phyloP scores from a whole-genome alignment of 2,113 vertebrate genomes.

The Miniopterus natalensis region DNA sequence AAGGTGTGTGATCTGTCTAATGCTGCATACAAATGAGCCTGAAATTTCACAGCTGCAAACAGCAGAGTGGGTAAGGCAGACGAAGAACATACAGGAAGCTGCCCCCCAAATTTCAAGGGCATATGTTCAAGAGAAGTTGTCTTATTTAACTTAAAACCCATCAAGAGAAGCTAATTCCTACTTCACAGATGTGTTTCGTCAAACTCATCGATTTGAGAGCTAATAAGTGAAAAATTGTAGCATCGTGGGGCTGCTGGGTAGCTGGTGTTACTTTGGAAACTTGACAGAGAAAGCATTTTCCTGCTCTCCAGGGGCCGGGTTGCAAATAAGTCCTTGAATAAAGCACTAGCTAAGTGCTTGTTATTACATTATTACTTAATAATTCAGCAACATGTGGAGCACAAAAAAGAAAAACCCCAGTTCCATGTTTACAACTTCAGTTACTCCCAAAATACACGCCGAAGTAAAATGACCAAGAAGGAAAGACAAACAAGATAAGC shows the following conservation, averaged over 20 bases:
- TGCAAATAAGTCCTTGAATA: constrained; percentile 64
- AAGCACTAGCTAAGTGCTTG: constrained; percentile 15
- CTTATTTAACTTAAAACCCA: background rate
- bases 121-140: background rate
- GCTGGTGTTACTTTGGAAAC: constrained; percentile 19
- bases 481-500: constrained; percentile 1
- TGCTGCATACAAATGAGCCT: background rate
- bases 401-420: constrained; percentile 31
- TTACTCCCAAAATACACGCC: background rate
- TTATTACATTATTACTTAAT: constrained; percentile 61
- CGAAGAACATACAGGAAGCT: background rate
- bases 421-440: constrained; percentile 21
- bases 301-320: background rate
- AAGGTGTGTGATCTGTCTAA: background rate
- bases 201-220: background rate
- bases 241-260: background rate
- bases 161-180: background rate
- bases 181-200: background rate
- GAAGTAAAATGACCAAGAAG: background rate
- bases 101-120: background rate
- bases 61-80: background rate
- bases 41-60: background rate
- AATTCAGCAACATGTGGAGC: constrained; percentile 44
- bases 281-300: constrained; percentile 60
- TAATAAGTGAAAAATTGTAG: background rate